These are phyloP conservation scores for Altica lythri DNA, from an alignment of 2,888 invertebrate genomes.

Conservation along the genomic window DNA sequence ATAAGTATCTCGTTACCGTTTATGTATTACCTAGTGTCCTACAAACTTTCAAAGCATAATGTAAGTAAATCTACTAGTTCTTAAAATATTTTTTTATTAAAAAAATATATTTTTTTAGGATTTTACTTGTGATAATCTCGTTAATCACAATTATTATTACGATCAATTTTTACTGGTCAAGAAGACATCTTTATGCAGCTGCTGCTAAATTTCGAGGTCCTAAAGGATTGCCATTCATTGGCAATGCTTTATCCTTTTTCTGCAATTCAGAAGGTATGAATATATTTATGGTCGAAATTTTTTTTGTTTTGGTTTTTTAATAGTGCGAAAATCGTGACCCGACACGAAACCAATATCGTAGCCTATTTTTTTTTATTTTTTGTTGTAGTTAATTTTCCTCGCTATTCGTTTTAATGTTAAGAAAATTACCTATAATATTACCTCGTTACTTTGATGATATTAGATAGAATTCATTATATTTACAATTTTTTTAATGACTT, in stretches of 20 bases:
- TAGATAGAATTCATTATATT: no score
- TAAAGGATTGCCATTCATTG: constrained; percentile 37
- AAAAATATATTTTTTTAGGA: constrained; percentile 16
- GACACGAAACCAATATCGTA: no score
- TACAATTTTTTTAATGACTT: no score
- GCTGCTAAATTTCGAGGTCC: constrained; percentile 39
- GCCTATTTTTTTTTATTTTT: no score
- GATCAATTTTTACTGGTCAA: constrained; percentile 31
- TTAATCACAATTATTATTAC: constrained; percentile 2
- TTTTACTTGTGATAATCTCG: constrained; percentile 6
- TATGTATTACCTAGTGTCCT: constrained; percentile 9
- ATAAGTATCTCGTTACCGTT: constrained; percentile 1
- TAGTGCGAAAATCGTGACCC: no score
- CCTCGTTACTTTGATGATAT: no score
- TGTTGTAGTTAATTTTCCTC: no score
- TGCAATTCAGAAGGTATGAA: constrained; percentile 40
- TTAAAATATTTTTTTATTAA: constrained; percentile 1
- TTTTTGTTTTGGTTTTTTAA: no score
- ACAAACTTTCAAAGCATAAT: constrained; percentile 11
- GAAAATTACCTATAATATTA: no score
- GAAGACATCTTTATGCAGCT: constrained; percentile 33
- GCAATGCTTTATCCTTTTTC: constrained; percentile 38
- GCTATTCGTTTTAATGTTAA: no score
- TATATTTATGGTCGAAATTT: no score
- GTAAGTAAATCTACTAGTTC: constrained; percentile 8